These are phyloP conservation scores for Oedothorax gibbosus DNA, from an alignment of 1,140 invertebrate species.

Conservation along the genomic window DNA sequence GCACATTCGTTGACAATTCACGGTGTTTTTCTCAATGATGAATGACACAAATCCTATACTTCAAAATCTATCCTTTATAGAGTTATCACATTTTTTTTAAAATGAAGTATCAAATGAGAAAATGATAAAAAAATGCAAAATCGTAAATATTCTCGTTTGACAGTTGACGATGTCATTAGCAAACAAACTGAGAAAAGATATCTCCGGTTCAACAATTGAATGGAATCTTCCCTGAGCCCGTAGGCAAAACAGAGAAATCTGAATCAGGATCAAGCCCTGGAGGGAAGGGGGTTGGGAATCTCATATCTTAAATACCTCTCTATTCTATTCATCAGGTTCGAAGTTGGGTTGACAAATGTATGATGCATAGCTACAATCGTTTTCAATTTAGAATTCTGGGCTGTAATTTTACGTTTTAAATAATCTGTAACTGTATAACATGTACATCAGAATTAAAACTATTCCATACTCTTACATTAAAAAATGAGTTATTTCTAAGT, in stretches of 20 bases:
- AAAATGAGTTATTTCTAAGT: no score
- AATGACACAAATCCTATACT: no score
- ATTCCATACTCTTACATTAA: no score
- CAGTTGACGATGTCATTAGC: constrained; percentile 32
- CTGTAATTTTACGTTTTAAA: no score
- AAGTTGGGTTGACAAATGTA: constrained; percentile 7
- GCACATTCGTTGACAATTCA: no score
- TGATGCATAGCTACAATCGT: constrained; percentile 19
- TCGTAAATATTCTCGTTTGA: constrained; percentile 26
- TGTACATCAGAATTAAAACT: no score
- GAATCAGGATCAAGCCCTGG: constrained; percentile 37
- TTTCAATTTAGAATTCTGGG: no score
- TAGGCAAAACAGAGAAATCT: constrained; percentile 10
- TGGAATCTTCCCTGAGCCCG: constrained; percentile 24
- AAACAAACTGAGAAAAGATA: constrained; percentile 19
- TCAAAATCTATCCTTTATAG: no score
- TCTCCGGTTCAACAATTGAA: constrained; percentile 40
- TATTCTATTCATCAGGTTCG: constrained; percentile 31
- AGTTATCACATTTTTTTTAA: no score
- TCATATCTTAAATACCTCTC: constrained; percentile 36
- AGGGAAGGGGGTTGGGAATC: constrained; percentile 14
- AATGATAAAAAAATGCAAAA: not conserved
- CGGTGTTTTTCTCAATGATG: no score
- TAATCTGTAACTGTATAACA: no score
- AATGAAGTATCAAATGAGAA: no score